Evolutionary conservation across 2,113 vertebrate genomes (phyloP).

Genomic region (Nematolebias whitei): DNA sequence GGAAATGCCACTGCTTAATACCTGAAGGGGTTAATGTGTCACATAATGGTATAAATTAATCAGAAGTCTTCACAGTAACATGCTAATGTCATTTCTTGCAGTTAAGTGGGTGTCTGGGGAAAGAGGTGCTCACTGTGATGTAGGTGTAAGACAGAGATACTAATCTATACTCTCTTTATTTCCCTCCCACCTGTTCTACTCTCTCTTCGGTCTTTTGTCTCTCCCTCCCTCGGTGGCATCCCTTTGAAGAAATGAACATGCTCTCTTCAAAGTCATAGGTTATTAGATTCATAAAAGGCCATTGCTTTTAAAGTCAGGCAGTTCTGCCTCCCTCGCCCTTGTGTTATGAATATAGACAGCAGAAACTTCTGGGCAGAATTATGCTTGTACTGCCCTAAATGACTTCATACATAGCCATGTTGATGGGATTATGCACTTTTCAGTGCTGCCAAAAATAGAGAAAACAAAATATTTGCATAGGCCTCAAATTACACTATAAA

Average conservation of each 20-base stretch:
- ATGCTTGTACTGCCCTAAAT: constrained; percentile 1
- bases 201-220: constrained; percentile 7
- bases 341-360: constrained; percentile 34
- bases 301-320: constrained; percentile 50
- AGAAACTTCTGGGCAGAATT: constrained; percentile 14
- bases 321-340: constrained; percentile 28
- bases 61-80: constrained; percentile 29
- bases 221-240: background rate
- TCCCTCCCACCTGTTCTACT: constrained; percentile 3
- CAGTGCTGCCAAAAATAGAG: background rate
- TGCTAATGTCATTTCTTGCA: constrained; percentile 11
- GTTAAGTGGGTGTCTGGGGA: constrained; percentile 38
- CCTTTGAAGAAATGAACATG: constrained; percentile 55
- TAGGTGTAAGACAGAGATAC: constrained; percentile 22
- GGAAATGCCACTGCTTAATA: background rate
- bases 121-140: constrained; percentile 2
- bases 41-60: constrained; percentile 24
- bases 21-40: constrained; percentile 1
- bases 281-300: constrained; percentile 51
- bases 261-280: constrained; percentile 53
- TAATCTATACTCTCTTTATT: constrained; percentile 34
- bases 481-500: too few species aligned
- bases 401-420: background rate
- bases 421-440: background rate
- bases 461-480: too few species aligned